Base-by-base conservation (phyloP, 2,113 vertebrate genomes). In the Dipodomys spectabilis region DNA sequence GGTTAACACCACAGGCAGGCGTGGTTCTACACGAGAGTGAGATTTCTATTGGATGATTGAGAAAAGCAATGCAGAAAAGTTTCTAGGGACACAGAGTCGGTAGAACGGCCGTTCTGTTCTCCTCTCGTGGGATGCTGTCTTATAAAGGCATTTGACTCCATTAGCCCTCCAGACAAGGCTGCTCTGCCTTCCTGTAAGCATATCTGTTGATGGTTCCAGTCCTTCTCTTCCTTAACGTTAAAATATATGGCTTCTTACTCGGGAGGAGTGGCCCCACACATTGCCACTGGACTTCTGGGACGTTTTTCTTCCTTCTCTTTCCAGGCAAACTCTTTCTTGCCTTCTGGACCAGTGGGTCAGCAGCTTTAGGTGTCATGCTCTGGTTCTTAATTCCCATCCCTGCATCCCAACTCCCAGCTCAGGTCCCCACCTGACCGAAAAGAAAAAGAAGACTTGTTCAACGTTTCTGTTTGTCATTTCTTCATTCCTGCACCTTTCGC, bases 101-200 rank as follows among this genome's bases (percentile, higher is more conserved):
- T 2, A 18, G 32, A 20, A 7, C 4, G 0, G 6, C 7, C 5
- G 35, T 35, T 8, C 25, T 23, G 2, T 0, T 0, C 15, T 12
- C 20, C 15, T 25, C 15, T 65, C 8, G 1, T 2, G 2, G 7
- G 0, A 0, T 9, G 15, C 23, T 71, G 45, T n/a, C 23, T 64
- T 2, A n/a, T 7, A 5, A 0, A 30, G 23, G 22, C 32, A 5
- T 44, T 65, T 49, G n/a, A 49, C 15, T 75, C 39, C 12, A 0
- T 45, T 18, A 11, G 0, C 28, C 45, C 10, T 49, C 53, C 35
- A 20, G 25, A 4, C 27, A 4, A 0, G 16, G 18, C 6, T 28
- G 44, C n/a, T 27, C n/a, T 18, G 9, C 18, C 30, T 60, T 25
- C 68, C 73, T 13, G 25, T 57, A 27, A 49, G 49, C 9, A 49